phyloP scores from a whole-genome alignment of 2,113 vertebrate species.

The Tamias sibiricus region DNA sequence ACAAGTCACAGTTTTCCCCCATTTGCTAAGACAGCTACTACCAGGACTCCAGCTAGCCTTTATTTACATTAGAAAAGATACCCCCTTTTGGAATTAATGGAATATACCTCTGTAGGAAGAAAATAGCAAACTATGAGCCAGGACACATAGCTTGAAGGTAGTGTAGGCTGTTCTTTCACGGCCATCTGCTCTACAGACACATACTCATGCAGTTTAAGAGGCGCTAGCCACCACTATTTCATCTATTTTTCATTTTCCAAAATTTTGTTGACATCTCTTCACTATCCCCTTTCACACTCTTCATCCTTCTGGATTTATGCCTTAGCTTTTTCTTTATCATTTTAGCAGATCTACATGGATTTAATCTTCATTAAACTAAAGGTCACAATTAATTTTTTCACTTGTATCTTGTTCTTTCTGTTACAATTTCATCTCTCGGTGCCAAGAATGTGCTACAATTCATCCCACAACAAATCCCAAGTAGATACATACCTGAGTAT shows the following conservation, averaged over 20 bases:
- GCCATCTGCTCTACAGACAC: neutral
- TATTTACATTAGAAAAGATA: slow-evolving; percentile 37
- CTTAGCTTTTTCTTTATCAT: neutral
- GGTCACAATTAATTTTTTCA: slow-evolving; percentile 29
- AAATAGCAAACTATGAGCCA: neutral
- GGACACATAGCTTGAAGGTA: neutral
- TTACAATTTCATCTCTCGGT: slow-evolving; percentile 16
- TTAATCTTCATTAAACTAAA: slow-evolving; percentile 43
- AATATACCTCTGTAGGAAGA: neutral
- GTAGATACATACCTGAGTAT: neutral
- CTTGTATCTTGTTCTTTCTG: slow-evolving; percentile 38
- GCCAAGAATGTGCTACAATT: neutral
- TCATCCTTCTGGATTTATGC: neutral
- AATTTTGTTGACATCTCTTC: neutral
- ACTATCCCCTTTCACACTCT: neutral
- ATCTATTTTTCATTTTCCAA: slow-evolving; percentile 22
- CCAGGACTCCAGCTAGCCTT: neutral
- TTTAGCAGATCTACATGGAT: slow-evolving; percentile 11
- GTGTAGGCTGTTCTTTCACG: neutral
- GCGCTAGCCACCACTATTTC: neutral
- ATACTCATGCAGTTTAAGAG: neutral
- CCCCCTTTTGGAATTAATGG: neutral
- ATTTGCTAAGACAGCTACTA: neutral
- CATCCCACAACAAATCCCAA: slow-evolving; percentile 18
- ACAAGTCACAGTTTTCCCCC: neutral